Evolutionary conservation across 1,140 invertebrate genomes (phyloP).

Genomic region (Drosophila teissieri): DNA sequence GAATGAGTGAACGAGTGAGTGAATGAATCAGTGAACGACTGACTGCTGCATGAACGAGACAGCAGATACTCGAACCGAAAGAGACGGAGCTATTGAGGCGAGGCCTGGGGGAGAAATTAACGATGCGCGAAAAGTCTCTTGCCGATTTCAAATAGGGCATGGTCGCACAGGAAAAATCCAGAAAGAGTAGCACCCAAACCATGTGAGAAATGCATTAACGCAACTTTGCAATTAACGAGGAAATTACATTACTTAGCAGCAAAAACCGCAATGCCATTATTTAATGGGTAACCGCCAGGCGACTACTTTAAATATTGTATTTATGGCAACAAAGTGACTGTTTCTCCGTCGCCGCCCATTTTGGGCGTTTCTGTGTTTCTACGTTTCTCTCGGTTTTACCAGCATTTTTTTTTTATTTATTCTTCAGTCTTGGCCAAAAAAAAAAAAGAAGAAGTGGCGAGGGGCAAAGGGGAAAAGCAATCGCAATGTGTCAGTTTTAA

Average conservation of each 20-base stretch:
- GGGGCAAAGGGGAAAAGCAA: conserved; percentile 48
- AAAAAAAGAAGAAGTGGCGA: not conserved
- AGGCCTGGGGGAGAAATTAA: conserved; percentile 76
- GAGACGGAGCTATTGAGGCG: conserved; percentile 35
- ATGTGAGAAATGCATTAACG: too few species aligned
- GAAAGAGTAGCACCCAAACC: too few species aligned
- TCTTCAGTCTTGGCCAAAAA: conserved; percentile 40
- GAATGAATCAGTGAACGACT: conserved; percentile 53
- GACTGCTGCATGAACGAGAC: conserved; percentile 15
- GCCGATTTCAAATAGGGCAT: conserved; percentile 46
- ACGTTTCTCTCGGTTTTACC: conserved; percentile 5
- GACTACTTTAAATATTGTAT: conserved; percentile 7
- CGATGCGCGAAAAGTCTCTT: conserved; percentile 80
- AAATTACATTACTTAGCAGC: too few species aligned
- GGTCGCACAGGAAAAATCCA: conserved; percentile 6
- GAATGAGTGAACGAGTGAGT: conserved; percentile 37
- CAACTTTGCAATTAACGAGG: too few species aligned
- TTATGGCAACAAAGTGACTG: conserved; percentile 14
- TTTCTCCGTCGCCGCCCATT: conserved; percentile 7
- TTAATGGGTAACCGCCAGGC: conserved; percentile 2
- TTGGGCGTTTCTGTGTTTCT: conserved; percentile 30
- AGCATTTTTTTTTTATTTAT: conserved; percentile 2
- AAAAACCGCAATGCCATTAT: too few species aligned
- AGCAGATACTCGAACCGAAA: conserved; percentile 8
- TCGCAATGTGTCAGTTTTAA: conserved; percentile 81